Conservation (phyloP, 2,113 vertebrate genomes). For the Lathamus discolor region DNA sequence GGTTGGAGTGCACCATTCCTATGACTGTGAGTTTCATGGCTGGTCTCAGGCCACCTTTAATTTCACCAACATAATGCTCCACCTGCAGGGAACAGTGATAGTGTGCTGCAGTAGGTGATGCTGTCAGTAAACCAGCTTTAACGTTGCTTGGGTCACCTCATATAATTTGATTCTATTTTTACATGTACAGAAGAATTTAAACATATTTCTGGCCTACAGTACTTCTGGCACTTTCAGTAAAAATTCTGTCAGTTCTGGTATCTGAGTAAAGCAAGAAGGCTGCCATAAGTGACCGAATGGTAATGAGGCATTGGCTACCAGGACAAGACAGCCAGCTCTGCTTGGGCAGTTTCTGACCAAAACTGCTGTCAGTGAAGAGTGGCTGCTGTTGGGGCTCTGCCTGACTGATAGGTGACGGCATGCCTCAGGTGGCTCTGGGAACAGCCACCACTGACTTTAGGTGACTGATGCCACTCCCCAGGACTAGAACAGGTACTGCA, state of each 20-base stretch:
- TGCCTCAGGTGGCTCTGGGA: not conserved
- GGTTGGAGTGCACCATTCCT: constrained; percentile 62
- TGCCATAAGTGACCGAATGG: rapidly evolving
- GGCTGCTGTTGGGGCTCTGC: rapidly evolving
- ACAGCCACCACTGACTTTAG: not conserved
- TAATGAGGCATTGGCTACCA: not conserved
- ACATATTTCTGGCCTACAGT: not conserved
- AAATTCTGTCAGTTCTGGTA: not conserved
- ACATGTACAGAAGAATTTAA: not conserved
- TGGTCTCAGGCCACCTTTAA: constrained; percentile 73
- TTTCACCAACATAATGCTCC: constrained; percentile 70
- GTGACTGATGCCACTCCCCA: no score
- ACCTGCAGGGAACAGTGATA: constrained; percentile 34
- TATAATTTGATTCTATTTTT: not conserved
- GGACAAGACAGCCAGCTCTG: rapidly evolving
- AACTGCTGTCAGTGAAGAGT: not conserved
- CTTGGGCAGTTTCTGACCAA: not conserved
- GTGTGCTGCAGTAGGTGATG: not conserved
- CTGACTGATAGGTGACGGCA: rapidly evolving
- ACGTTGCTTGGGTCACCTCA: not conserved
- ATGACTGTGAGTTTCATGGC: constrained; percentile 73
- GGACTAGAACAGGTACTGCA: not conserved
- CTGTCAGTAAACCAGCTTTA: not conserved
- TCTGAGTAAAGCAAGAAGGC: not conserved
- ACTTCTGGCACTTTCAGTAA: not conserved